Base-by-base conservation (phyloP, 2,113 vertebrate genomes). In the Eolophus roseicapilla region DNA sequence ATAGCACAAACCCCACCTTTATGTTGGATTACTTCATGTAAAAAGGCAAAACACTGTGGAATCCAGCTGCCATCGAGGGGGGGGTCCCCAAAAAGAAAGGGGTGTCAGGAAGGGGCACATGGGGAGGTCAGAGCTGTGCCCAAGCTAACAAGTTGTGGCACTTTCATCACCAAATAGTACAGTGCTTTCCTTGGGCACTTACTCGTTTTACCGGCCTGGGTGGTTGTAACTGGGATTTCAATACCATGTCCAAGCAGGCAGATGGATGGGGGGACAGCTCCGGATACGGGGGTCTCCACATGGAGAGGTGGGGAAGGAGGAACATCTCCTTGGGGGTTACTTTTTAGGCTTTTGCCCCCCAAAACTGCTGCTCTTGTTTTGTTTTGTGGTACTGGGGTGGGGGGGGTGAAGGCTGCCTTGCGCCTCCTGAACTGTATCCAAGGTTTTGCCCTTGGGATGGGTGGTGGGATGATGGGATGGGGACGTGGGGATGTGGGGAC, bases 21-120 rank as follows among this genome's bases (percentile, higher is more conserved):
- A 13, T n/a, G 43, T 17, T 0, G 13, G 41, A 78, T 78, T 71
- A 39, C 37, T 57, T 10, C 53, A 21, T 17, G 6, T 3, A 20
- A 21, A 64, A 49, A 12, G 43, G 24, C 6, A 33, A 85, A 91
- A 43, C 1, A 2, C 19, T 2, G 16, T 1, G 6, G 64, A 90
- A 75, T 50, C 8, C 3, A 7, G 27, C 4, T 10, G 52, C 33
- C 0, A 0, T 18, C 0, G 2, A 3, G 47, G 29, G 13, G 4
- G 11, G 29, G 18, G 13, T 12, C 29, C 73, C 53, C 28, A 12
- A 44, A 50, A 71, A 41, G 5, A 17, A 50, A 2, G 18, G 18
- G 70, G 24, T 41, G 74, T 9, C 4, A 17, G 27, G 35, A 59
- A 14, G 25, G 8, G 64, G 55, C 4, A 10, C 4, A 9, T 4